These are phyloP conservation scores for Drosophila anomelani DNA, from an alignment of 2,888 invertebrate species.

Conservation along the genomic window DNA sequence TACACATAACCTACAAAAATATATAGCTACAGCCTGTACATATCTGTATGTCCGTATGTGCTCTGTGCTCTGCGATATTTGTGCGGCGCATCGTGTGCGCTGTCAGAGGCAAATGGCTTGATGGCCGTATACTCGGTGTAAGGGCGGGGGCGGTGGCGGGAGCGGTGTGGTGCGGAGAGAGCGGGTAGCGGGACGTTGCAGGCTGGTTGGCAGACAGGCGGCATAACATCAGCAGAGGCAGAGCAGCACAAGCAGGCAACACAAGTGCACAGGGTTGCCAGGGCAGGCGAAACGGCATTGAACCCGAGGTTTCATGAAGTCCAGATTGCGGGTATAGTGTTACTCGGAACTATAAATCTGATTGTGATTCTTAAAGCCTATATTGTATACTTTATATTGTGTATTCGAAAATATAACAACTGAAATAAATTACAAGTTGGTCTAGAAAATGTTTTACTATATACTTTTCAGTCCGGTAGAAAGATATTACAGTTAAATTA, in stretches of 20 bases:
- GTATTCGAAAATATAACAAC: neutral
- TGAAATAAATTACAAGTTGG: too few relatives aligned
- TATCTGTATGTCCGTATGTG: conserved; percentile 52
- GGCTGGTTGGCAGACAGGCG: conserved; percentile 77
- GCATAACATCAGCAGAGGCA: conserved; percentile 77
- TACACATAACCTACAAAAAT: conserved; percentile 84
- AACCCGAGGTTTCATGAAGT: conserved; percentile 18
- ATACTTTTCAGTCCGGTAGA: too few relatives aligned
- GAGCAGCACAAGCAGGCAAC: conserved; percentile 53
- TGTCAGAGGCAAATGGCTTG: conserved; percentile 69
- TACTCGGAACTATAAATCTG: conserved; percentile 2
- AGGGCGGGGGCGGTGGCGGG: conserved; percentile 33
- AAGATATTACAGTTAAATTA: neutral
- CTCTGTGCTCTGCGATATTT: conserved; percentile 72
- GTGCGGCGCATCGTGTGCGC: conserved; percentile 75
- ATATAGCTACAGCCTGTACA: conserved; percentile 62
- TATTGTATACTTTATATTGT: neutral
- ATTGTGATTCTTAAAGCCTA: neutral
- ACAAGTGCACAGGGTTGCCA: conserved; percentile 67
- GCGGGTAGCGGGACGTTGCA: conserved; percentile 54
- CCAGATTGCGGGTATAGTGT: conserved; percentile 16
- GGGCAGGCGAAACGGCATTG: conserved; percentile 54
- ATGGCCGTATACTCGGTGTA: conserved; percentile 45
- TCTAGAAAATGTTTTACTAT: neutral
- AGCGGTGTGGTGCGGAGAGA: conserved; percentile 17